Percentiles rank a stretch among this genome's conserved stretches.
phyloP scores from a whole-genome alignment of 2,113 vertebrate genomes.

The Xerus inauris region DNA sequence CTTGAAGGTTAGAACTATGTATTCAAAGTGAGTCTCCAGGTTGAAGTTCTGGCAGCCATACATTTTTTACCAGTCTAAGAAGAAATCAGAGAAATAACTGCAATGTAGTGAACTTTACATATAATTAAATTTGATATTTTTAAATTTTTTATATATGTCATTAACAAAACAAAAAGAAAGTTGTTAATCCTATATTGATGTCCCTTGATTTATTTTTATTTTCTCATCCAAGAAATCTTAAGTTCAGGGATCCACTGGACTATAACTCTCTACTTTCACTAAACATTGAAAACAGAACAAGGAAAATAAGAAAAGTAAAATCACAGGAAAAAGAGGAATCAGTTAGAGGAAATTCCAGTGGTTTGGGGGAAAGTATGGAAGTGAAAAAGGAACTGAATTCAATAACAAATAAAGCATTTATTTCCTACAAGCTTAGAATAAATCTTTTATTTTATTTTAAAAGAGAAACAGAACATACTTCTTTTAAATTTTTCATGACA shows the following conservation, averaged over 20 bases:
- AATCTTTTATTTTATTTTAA: slow-evolving; percentile 32
- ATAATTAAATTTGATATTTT: not conserved
- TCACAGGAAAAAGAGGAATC: slow-evolving; percentile 22
- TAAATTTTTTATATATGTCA: not conserved
- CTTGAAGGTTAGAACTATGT: not conserved
- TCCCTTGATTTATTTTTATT: not conserved
- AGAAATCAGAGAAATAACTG: not conserved
- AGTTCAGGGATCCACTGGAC: not conserved
- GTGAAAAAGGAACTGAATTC: not conserved
- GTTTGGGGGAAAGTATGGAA: not conserved
- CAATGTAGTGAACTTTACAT: not conserved
- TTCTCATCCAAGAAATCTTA: not conserved
- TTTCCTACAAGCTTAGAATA: not conserved
- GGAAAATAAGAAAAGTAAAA: not conserved
- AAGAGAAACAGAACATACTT: not conserved
- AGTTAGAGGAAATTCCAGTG: slow-evolving; percentile 20
- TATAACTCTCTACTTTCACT: not conserved
- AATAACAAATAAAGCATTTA: slow-evolving; percentile 29
- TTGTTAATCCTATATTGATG: not conserved
- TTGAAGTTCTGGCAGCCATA: not conserved
- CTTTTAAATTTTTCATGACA: not conserved
- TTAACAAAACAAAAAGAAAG: slow-evolving; percentile 42
- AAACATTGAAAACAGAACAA: slow-evolving; percentile 42
- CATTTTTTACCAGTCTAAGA: not conserved
- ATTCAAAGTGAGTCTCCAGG: not conserved